Evolutionary conservation across 1,140 invertebrate species (phyloP).

Genomic region (Campoletis sonorensis): DNA sequence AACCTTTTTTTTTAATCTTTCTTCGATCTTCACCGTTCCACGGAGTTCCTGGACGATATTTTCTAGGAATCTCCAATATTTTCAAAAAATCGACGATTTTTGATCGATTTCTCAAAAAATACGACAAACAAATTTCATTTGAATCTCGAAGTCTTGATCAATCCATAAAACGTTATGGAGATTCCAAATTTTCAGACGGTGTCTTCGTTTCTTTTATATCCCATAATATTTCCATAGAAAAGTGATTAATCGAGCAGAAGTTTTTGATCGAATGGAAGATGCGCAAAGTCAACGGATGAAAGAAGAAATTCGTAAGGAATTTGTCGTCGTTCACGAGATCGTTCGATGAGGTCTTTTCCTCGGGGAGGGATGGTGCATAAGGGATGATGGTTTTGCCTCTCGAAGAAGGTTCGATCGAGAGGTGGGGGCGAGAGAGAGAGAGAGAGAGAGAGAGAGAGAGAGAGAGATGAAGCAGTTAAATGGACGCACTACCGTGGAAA

Average conservation of each 20-base stretch:
- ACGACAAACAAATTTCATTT: too few relatives aligned
- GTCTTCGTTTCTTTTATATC: background rate
- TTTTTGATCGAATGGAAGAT: slow-evolving; percentile 11
- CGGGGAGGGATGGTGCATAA: slow-evolving; percentile 15
- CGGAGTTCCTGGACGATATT: background rate
- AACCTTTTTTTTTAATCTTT: background rate
- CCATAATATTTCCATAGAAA: background rate
- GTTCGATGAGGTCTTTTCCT: background rate
- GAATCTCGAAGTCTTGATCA: background rate
- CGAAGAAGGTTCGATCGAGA: slow-evolving; percentile 17
- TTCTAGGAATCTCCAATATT: too few relatives aligned
- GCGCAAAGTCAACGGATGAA: slow-evolving; percentile 15
- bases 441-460: slow-evolving; percentile 28
- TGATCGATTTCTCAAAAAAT: background rate
- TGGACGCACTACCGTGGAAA: slow-evolving; percentile 67
- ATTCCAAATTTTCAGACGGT: background rate
- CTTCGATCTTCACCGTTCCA: background rate
- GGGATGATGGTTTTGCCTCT: slow-evolving; percentile 23
- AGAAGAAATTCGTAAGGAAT: slow-evolving; percentile 52
- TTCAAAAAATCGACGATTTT: background rate
- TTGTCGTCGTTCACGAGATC: slow-evolving; percentile 51
- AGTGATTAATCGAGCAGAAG: slow-evolving; percentile 35
- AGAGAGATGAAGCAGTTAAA: slow-evolving; percentile 63
- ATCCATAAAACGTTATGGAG: too few relatives aligned
- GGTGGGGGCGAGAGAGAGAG: slow-evolving; percentile 50